phyloP scores from a whole-genome alignment of 2,888 invertebrate species.

The Apamea sordens region DNA sequence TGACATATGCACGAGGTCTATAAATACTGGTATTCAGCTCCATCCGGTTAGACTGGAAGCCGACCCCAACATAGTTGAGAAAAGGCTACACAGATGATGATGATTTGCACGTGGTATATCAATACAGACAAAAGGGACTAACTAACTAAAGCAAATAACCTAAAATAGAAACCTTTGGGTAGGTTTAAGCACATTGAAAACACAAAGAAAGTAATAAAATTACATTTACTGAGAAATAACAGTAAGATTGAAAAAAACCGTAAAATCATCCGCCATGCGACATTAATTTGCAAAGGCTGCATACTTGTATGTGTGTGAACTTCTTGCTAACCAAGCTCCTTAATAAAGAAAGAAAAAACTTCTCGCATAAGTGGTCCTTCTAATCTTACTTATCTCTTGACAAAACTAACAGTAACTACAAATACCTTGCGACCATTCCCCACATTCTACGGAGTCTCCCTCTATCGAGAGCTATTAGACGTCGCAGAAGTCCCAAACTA shows the following conservation, averaged over 20 bases:
- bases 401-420: slow-evolving; percentile 22
- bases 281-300: background rate
- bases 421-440: slow-evolving; percentile 59
- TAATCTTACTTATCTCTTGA: background rate
- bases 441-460: slow-evolving; percentile 51
- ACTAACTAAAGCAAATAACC: too few species aligned
- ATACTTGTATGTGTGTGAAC: background rate
- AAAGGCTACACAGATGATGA: too few species aligned
- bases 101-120: too few species aligned
- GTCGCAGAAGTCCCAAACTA: slow-evolving; percentile 36
- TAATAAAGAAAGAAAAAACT: background rate
- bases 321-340: too few species aligned
- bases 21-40: too few species aligned
- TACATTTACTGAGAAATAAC: background rate
- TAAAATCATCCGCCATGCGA: background rate
- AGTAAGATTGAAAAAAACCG: background rate
- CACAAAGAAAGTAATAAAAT: background rate
- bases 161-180: background rate
- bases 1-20: too few species aligned
- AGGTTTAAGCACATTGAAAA: background rate
- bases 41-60: too few species aligned
- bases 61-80: too few species aligned
- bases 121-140: background rate
- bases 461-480: slow-evolving; percentile 60
- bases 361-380: slow-evolving; percentile 13